Conservation (phyloP, 2,113 vertebrate genomes). For the Gnathonemus echidnorhynchus region DNA sequence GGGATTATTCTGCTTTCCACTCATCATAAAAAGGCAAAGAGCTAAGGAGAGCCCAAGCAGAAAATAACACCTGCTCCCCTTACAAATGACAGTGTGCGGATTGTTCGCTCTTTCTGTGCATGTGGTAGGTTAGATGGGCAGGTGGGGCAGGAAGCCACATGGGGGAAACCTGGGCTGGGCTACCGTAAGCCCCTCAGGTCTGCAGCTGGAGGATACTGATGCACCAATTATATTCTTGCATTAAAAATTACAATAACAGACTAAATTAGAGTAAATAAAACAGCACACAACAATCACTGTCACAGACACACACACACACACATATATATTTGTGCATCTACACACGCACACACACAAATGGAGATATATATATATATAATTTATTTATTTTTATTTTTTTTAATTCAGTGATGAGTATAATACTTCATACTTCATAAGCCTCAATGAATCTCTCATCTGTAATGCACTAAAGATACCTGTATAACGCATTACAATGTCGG, state of each 20-base stretch:
- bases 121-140: slow-evolving; percentile 56
- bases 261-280: not conserved
- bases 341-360: not conserved
- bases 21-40: slow-evolving; percentile 29
- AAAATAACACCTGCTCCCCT: slow-evolving; percentile 59
- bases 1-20: slow-evolving; percentile 36
- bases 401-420: not conserved
- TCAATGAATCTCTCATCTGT: not conserved
- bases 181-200: not conserved
- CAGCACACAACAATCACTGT: not conserved
- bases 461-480: not conserved
- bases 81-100: slow-evolving; percentile 55
- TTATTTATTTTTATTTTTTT: no score
- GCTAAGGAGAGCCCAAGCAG: slow-evolving; percentile 41
- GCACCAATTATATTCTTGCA: not conserved
- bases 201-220: not conserved
- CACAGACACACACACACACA: no score
- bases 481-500: no score
- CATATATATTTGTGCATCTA: no score
- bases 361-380: no score
- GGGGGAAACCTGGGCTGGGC: not conserved
- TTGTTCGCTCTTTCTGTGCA: slow-evolving; percentile 43
- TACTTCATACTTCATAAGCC: not conserved
- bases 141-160: slow-evolving; percentile 36
- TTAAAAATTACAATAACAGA: not conserved